phyloP scores from a whole-genome alignment of 2,113 vertebrate species.

The Panurus biarmicus region DNA sequence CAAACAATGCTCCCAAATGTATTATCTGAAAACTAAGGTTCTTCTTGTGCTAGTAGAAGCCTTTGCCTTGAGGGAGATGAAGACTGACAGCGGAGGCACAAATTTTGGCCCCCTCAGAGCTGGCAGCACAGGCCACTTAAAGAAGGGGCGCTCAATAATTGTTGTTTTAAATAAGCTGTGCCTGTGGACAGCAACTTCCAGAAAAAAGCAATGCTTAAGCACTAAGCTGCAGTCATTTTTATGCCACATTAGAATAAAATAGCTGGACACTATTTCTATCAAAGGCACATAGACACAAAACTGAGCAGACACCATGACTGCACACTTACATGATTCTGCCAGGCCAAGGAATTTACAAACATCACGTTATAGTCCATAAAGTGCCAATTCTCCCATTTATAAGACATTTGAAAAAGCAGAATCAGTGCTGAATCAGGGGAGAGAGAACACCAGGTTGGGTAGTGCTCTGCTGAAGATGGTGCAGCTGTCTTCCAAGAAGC shows the following conservation, averaged over 20 bases:
- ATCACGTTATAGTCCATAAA: background rate
- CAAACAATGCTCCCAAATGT: background rate
- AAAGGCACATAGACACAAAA: background rate
- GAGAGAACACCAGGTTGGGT: background rate
- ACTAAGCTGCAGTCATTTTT: background rate
- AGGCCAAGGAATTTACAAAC: background rate
- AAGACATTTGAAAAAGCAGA: background rate
- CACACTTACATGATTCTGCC: rapidly evolving
- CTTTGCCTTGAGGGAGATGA: background rate
- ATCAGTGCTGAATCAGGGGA: background rate
- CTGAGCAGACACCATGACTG: background rate
- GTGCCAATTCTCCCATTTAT: background rate
- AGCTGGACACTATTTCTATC: background rate
- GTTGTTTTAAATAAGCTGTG: background rate
- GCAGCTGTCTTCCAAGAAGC: background rate
- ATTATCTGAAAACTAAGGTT: background rate
- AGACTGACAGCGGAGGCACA: rapidly evolving
- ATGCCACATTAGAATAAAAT: background rate
- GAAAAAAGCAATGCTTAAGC: background rate
- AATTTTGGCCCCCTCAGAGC: background rate
- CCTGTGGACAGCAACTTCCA: background rate
- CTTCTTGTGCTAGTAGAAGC: background rate
- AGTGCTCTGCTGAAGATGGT: background rate
- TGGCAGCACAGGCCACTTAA: background rate
- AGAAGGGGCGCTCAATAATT: background rate